These are phyloP conservation scores for Protula sp. DNA, from an alignment of 2,888 invertebrate genomes.

Conservation along the genomic window DNA sequence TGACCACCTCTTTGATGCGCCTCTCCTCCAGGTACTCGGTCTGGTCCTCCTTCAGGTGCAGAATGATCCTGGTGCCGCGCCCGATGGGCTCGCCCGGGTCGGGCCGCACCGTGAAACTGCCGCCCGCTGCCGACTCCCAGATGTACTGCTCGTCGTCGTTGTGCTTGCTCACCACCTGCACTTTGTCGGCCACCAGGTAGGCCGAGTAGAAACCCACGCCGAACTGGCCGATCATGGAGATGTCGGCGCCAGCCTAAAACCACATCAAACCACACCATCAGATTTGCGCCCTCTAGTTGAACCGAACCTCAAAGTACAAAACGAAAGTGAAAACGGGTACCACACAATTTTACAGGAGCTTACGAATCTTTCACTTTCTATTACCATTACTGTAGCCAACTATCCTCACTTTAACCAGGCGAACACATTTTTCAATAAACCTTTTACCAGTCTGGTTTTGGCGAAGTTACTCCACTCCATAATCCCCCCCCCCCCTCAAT, in stretches of 20 bases:
- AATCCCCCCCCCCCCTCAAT: too few relatives aligned
- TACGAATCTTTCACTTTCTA: too few relatives aligned
- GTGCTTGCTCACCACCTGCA: constrained; percentile 85
- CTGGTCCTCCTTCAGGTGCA: constrained; percentile 94
- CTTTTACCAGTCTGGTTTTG: too few relatives aligned
- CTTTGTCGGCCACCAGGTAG: constrained; percentile 89
- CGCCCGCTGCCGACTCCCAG: constrained; percentile 98
- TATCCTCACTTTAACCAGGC: too few relatives aligned
- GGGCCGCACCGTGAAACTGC: constrained; percentile 85
- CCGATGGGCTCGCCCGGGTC: constrained; percentile 60
- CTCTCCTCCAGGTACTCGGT: constrained; percentile 89
- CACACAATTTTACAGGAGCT: too few relatives aligned
- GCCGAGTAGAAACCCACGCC: constrained; percentile 99
- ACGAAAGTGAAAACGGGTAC: too few relatives aligned
- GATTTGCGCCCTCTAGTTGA: too few relatives aligned
- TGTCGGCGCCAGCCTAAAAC: constrained; percentile 84
- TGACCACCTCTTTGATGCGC: constrained; percentile 93
- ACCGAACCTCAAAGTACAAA: too few relatives aligned
- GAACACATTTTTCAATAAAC: too few relatives aligned
- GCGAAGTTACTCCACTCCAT: too few relatives aligned
- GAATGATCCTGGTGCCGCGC: constrained; percentile 89
- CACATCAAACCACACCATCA: too few relatives aligned
- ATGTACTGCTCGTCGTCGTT: constrained; percentile 97
- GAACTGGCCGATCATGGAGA: constrained; percentile 99
- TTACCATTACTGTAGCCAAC: too few relatives aligned